Conservation (phyloP, 2,888 invertebrate species). For the Agriopis marginaria region DNA sequence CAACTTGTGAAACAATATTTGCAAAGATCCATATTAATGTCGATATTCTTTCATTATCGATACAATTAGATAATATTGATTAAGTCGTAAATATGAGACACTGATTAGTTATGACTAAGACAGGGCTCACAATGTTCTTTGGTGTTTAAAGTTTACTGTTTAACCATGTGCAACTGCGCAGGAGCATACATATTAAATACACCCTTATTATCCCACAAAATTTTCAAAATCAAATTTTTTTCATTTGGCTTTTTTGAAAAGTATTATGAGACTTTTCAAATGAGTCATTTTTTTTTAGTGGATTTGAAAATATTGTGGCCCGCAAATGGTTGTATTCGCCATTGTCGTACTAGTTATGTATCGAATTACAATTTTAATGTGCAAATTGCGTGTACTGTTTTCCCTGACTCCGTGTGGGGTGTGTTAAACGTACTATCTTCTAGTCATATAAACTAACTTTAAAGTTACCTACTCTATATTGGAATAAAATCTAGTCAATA, state of each 20-base stretch:
- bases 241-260: slow-evolving; percentile 17
- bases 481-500: slow-evolving; percentile 14
- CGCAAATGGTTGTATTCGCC: background rate
- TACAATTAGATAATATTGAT: background rate
- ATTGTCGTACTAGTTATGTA: background rate
- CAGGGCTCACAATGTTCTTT: background rate
- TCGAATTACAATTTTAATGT: background rate
- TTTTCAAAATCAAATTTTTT: slow-evolving; percentile 29
- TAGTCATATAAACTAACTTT: slow-evolving; percentile 9
- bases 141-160: background rate
- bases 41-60: background rate
- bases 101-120: background rate
- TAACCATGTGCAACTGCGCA: too few relatives aligned
- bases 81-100: background rate
- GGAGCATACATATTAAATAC: background rate
- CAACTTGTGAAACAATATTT: too few relatives aligned
- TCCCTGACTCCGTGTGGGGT: too few relatives aligned
- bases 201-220: slow-evolving; percentile 2
- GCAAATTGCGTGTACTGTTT: background rate
- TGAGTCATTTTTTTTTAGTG: slow-evolving; percentile 26
- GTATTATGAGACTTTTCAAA: slow-evolving; percentile 1
- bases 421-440: background rate
- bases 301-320: slow-evolving; percentile 22
- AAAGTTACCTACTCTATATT: background rate
- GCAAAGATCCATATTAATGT: background rate